Evolutionary conservation across 2,113 vertebrate species (phyloP).

Genomic region (Clarias gariepinus): DNA sequence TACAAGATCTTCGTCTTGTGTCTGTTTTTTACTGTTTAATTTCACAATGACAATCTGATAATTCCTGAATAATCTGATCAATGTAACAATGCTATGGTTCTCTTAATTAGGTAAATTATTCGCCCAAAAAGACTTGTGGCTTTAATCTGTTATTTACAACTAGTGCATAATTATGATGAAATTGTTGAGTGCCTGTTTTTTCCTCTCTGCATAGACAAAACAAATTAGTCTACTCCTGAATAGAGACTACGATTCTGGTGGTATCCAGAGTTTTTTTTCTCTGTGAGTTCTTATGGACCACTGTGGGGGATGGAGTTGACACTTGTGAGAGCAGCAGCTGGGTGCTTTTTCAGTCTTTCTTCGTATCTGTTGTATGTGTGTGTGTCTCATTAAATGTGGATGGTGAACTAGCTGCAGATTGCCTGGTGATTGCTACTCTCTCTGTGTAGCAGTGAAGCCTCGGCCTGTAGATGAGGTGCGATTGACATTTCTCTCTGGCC

Average conservation of each 20-base stretch:
- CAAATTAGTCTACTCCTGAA: conserved; percentile 29
- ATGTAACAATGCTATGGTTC: neutral
- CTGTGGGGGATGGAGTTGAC: conserved; percentile 44
- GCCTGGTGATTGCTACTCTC: conserved; percentile 56
- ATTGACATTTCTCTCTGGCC: conserved; percentile 63
- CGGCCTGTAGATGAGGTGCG: conserved; percentile 50
- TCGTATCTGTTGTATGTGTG: conserved; percentile 45
- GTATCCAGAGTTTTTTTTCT: conserved; percentile 26
- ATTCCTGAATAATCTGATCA: neutral
- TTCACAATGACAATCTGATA: neutral
- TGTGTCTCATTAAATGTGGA: conserved; percentile 56
- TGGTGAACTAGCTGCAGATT: conserved; percentile 58
- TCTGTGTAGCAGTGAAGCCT: conserved; percentile 49
- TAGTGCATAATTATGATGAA: conserved; percentile 8
- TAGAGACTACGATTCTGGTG: conserved; percentile 2
- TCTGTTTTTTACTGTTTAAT: neutral
- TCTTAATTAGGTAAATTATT: neutral
- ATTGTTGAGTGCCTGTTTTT: conserved; percentile 14
- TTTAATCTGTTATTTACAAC: neutral
- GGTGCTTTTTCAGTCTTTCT: conserved; percentile 33
- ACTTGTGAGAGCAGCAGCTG: conserved; percentile 46
- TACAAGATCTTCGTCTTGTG: neutral
- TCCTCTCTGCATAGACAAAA: conserved; percentile 3
- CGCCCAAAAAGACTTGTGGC: neutral
- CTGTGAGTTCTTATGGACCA: conserved; percentile 23